Evolutionary conservation across 2,888 invertebrate genomes (phyloP).

Genomic region (Spisula solida): DNA sequence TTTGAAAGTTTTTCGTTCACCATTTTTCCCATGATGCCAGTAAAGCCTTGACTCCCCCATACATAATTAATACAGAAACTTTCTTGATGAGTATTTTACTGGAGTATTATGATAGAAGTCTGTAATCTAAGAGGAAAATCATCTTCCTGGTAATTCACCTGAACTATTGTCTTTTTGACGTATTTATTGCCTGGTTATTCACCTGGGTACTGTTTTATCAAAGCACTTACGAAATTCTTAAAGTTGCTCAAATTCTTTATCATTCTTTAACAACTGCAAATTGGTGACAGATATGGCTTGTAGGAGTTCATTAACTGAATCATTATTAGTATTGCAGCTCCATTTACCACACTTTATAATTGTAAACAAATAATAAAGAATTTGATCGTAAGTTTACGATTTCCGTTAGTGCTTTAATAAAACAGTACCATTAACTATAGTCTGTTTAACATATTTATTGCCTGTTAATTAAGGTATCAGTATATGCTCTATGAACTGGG

Average conservation of each 20-base stretch:
- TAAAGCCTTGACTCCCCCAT: not conserved
- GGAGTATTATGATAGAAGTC: not conserved
- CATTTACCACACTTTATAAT: too few relatives aligned
- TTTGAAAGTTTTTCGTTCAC: not conserved
- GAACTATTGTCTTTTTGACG: not conserved
- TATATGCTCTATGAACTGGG: not conserved
- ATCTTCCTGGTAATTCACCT: not conserved
- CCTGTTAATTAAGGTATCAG: not conserved
- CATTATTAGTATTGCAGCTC: too few relatives aligned
- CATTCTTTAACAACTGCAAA: too few relatives aligned
- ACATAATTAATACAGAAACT: slow-evolving; percentile 12
- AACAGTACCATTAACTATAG: too few relatives aligned
- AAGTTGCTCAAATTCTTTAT: too few relatives aligned
- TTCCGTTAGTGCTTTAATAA: too few relatives aligned
- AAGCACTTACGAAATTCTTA: too few relatives aligned
- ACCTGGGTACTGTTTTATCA: too few relatives aligned
- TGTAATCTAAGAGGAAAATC: not conserved
- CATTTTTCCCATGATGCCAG: not conserved
- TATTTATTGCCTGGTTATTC: not conserved
- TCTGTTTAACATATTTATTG: not conserved
- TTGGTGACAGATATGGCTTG: too few relatives aligned
- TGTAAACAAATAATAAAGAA: too few relatives aligned
- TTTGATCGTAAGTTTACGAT: too few relatives aligned
- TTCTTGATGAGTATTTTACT: slow-evolving; percentile 1
- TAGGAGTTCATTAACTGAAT: too few relatives aligned